These are phyloP conservation scores for Choristoneura fumiferana DNA, from an alignment of 1,140 invertebrate genomes.

Conservation along the genomic window DNA sequence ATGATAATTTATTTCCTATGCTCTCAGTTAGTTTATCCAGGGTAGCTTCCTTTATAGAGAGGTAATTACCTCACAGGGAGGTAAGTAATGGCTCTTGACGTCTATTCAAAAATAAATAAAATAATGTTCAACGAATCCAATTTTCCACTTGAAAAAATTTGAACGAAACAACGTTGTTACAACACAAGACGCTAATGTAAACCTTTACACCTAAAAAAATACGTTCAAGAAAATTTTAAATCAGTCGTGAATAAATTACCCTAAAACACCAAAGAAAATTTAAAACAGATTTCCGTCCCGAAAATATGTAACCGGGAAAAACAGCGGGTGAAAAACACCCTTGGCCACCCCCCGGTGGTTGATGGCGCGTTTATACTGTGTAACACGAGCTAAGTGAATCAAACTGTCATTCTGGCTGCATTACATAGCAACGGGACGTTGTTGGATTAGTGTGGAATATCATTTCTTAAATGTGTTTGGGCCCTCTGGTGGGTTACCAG, in stretches of 20 bases:
- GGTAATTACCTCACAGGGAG: no score
- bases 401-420: slow-evolving; percentile 73
- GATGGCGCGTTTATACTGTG: slow-evolving; percentile 66
- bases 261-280: slow-evolving; percentile 11
- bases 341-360: slow-evolving; percentile 36
- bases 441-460: slow-evolving; percentile 33
- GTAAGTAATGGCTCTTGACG: no score
- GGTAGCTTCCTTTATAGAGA: no score
- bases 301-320: slow-evolving; percentile 12
- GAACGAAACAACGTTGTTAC: not conserved
- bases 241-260: slow-evolving; percentile 16
- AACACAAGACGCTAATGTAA: not conserved
- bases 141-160: not conserved
- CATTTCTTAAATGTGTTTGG: no score
- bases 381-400: slow-evolving; percentile 74
- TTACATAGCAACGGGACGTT: slow-evolving; percentile 36
- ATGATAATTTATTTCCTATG: no score
- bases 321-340: slow-evolving; percentile 28
- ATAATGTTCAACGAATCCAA: no score
- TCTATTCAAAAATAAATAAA: no score
- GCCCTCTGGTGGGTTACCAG: no score
- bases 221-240: slow-evolving; percentile 10
- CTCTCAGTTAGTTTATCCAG: no score
- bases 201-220: slow-evolving; percentile 8
- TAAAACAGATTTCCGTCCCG: slow-evolving; percentile 10